Evolutionary conservation across 2,797 vertebrate species (phyloP), one percentile per base, ranked within the genome.

Genomic region (Gambusia yucatana): DNA sequence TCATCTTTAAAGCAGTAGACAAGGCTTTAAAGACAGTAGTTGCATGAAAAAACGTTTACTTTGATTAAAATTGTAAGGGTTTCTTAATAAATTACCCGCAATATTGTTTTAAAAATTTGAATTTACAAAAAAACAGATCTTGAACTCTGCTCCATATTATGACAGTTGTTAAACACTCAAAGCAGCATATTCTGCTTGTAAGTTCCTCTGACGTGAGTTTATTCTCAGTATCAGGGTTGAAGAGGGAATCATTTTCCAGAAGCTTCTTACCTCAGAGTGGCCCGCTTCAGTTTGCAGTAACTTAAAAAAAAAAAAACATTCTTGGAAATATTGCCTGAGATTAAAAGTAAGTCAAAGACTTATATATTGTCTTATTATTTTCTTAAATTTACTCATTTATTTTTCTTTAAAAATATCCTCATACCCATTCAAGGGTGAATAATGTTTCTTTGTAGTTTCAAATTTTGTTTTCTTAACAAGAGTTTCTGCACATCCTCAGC

Each of bases 111-210:
- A 14, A 14, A 13, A 46, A 46, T 46, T 46, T 46, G 82, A 28
- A 90, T 90, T 87, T 84, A 82, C 55, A 83, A 75, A 70, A 79
- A 80, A 77, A 79, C 55, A 13, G 3, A 46, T 57, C 17, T 80
- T 76, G 44, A 78, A 84, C 84, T 83, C 41, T 81, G 69, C 36
- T 65, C 63, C 41, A 81, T 84, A 78, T 82, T 78, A 72, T 83
- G 67, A 80, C 28, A 76, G 78, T 70, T 81, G 57, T 85, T 79
- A 86, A 86, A 50, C 73, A 79, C 67, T 76, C 65, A 52, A 61
- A 72, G 81, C 65, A 44, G 79, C 59, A 30, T 82, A 75, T 81
- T 22, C 67, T 76, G 28, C 33, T 61, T 13, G 44, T 77, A 79
- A 72, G 33, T 77, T 76, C 61, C 79, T 44, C 39, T n/a, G 65